Conservation (phyloP, 2,888 invertebrate species). For the Papilio protenor region DNA sequence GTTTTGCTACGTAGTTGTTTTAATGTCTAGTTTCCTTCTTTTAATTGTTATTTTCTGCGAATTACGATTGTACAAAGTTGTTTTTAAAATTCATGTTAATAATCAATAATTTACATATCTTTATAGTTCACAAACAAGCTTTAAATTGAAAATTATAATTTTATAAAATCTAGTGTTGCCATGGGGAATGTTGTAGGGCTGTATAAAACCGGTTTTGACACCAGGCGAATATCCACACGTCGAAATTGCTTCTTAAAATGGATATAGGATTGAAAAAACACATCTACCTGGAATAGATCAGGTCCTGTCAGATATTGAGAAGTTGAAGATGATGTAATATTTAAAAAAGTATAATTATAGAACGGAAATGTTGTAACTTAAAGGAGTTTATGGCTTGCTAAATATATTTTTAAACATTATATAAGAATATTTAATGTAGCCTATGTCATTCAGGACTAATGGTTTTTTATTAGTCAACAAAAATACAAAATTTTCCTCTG, state of each 20-base stretch:
- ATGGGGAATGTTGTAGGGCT: not conserved
- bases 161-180: not conserved
- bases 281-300: conserved; percentile 1
- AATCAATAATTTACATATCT: too few species aligned
- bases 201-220: not conserved
- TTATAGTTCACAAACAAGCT: not conserved
- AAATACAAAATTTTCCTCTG: too few species aligned
- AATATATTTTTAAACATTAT: too few species aligned
- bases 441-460: too few species aligned
- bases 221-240: conserved; percentile 15
- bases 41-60: not conserved
- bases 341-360: not conserved
- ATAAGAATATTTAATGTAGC: too few species aligned
- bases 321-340: not conserved
- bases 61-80: not conserved
- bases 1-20: not conserved
- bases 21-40: not conserved
- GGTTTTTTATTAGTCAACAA: too few species aligned
- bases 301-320: not conserved
- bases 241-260: not conserved
- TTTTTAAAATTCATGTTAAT: too few species aligned
- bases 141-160: not conserved
- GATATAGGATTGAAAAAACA: conserved; percentile 8
- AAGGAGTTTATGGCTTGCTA: not conserved
- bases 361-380: not conserved